Evolutionary conservation across 2,797 vertebrate genomes (phyloP).

Genomic region (Cirrhinus mrigala): DNA sequence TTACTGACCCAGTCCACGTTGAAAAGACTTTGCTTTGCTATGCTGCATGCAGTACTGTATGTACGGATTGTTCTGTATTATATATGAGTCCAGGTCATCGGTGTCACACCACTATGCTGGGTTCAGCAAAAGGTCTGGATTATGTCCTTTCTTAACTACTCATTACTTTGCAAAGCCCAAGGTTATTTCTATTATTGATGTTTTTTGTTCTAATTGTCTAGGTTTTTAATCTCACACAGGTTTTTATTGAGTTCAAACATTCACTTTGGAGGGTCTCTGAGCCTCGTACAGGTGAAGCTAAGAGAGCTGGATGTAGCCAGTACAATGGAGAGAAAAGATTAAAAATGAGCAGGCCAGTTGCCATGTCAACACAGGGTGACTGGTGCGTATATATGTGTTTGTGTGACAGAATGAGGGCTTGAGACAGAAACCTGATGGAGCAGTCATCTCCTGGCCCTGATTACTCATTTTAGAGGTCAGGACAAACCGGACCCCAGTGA

Average conservation of each 20-base stretch:
- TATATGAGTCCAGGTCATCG: constrained; percentile 26
- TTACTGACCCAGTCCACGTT: neutral
- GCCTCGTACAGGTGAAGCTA: neutral
- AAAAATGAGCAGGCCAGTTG: constrained; percentile 46
- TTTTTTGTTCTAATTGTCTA: neutral
- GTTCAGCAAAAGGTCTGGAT: neutral
- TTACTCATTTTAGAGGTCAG: constrained; percentile 70
- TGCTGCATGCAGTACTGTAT: neutral
- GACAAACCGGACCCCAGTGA: constrained; percentile 57
- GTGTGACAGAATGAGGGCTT: constrained; percentile 65
- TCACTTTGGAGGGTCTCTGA: neutral
- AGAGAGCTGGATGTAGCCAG: constrained; percentile 10
- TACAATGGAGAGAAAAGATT: constrained; percentile 35
- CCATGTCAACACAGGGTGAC: constrained; percentile 49
- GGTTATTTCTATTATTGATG: neutral
- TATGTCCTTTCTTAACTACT: neutral
- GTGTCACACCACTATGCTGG: neutral
- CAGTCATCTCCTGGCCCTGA: constrained; percentile 60
- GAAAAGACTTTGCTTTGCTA: neutral
- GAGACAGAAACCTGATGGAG: constrained; percentile 59
- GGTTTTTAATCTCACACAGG: neutral
- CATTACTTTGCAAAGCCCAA: neutral
- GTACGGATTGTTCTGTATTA: neutral
- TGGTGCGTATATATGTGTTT: constrained; percentile 45
- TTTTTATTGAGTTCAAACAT: neutral